A percentile compares a stretch with the other conserved stretches of the same genome.
These are phyloP conservation scores for Microctenopoma stevenorrisi DNA, from an alignment of 2,797 vertebrate species.

Conservation along the genomic window DNA sequence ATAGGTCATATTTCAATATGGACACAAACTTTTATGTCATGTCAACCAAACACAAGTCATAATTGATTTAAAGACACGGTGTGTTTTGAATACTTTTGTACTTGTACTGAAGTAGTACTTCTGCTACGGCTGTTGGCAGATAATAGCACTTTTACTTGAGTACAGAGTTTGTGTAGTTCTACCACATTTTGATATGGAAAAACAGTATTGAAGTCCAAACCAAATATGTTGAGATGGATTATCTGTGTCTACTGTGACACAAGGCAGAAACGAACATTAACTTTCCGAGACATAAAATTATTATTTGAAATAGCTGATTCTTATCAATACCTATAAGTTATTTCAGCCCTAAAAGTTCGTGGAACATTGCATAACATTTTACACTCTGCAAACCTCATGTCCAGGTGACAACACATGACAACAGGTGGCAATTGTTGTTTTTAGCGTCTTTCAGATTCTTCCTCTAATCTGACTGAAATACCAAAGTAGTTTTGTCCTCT, in stretches of 20 bases:
- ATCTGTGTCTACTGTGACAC: neutral
- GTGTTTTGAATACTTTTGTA: no score
- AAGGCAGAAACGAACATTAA: neutral
- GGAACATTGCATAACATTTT: neutral
- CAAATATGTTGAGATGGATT: neutral
- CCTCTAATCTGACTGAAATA: neutral
- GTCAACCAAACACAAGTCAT: no score
- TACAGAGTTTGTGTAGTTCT: no score
- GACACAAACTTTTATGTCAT: no score
- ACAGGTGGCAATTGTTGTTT: neutral
- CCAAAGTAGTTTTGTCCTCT: neutral
- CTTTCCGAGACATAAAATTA: neutral
- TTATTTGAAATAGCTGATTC: no score
- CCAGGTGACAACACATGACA: neutral
- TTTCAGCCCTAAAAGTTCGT: neutral
- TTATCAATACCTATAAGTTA: no score
- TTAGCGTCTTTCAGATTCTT: neutral
- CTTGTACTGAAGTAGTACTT: no score
- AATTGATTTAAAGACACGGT: no score
- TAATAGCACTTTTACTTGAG: no score
- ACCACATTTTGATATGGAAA: no score
- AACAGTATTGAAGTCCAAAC: neutral
- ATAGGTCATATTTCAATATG: neutral
- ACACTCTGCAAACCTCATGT: neutral
- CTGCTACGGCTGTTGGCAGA: no score